phyloP scores from a whole-genome alignment of 2,888 invertebrate genomes.

The Conistra vaccinii region DNA sequence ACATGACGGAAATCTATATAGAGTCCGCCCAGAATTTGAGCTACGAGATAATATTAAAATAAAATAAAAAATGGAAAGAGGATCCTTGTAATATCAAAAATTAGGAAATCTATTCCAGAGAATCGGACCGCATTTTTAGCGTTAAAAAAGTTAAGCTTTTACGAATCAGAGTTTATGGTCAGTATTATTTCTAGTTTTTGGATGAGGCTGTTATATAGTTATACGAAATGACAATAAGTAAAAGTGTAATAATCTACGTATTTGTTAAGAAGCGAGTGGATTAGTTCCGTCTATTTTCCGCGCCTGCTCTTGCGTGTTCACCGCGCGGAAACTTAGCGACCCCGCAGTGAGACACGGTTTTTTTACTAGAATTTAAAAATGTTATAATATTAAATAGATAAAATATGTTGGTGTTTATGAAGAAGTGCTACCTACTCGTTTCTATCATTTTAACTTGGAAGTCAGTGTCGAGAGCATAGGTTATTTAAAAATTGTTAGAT shows the following conservation, averaged over 20 bases:
- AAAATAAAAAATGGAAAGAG: too few species aligned
- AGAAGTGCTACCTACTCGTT: background rate
- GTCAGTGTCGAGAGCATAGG: background rate
- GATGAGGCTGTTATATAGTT: background rate
- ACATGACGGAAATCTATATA: too few species aligned
- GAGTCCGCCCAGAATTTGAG: background rate
- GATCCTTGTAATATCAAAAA: background rate
- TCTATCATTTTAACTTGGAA: background rate
- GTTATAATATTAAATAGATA: background rate
- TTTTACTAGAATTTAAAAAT: conserved; percentile 1
- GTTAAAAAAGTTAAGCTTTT: background rate
- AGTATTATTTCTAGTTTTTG: background rate
- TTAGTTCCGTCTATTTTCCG: conserved; percentile 61
- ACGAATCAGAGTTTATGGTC: too few species aligned
- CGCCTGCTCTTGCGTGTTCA: conserved; percentile 39
- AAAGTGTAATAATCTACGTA: conserved; percentile 47
- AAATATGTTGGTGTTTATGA: background rate
- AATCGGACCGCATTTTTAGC: background rate
- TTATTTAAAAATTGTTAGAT: background rate
- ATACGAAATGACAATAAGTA: conserved; percentile 46
- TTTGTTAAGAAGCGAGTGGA: conserved; percentile 50
- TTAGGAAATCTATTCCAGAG: background rate
- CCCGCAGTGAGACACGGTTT: conserved; percentile 11
- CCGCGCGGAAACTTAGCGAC: conserved; percentile 40
- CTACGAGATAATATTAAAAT: background rate